Conservation (phyloP, 2,888 invertebrate species). For the Clepsis dumicolana region DNA sequence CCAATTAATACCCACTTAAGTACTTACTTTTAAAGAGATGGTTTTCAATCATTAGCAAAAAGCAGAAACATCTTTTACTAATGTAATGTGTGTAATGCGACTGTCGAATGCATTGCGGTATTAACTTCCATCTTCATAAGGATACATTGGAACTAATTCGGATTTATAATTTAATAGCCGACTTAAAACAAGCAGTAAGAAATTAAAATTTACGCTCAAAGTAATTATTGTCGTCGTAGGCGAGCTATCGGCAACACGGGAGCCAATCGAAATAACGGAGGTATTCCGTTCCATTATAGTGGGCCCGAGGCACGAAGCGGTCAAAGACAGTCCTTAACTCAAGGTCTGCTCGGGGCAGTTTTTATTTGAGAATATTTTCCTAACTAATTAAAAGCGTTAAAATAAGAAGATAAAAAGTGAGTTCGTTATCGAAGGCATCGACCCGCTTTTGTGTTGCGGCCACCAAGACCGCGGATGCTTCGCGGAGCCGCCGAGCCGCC, state of each 20-base stretch:
- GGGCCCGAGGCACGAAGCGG: slow-evolving; percentile 69
- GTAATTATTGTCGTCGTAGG: slow-evolving; percentile 67
- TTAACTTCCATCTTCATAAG: slow-evolving; percentile 14
- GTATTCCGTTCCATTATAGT: slow-evolving; percentile 70
- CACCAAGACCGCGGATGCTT: slow-evolving; percentile 66
- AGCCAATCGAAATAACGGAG: slow-evolving; percentile 75
- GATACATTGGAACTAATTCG: slow-evolving; percentile 1
- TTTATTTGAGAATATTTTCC: slow-evolving; percentile 86
- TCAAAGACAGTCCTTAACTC: slow-evolving; percentile 77
- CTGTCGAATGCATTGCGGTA: background rate
- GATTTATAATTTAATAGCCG: slow-evolving; percentile 49
- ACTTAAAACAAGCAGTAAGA: slow-evolving; percentile 56
- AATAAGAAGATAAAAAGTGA: slow-evolving; percentile 83
- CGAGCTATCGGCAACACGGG: slow-evolving; percentile 74
- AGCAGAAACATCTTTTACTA: background rate
- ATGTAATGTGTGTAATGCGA: slow-evolving; percentile 21
- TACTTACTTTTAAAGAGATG: background rate
- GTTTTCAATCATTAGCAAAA: slow-evolving; percentile 8
- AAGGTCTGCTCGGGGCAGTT: slow-evolving; percentile 71
- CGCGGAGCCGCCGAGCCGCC: slow-evolving; percentile 60
- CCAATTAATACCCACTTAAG: slow-evolving; percentile 9
- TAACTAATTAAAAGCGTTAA: slow-evolving; percentile 86
- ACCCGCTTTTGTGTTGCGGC: slow-evolving; percentile 82
- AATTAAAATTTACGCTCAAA: slow-evolving; percentile 61
- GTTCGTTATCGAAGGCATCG: slow-evolving; percentile 85